phyloP scores from a whole-genome alignment of 37 sponge, comb jelly and placozoan genomes.

The Tethya wilhelma region DNA sequence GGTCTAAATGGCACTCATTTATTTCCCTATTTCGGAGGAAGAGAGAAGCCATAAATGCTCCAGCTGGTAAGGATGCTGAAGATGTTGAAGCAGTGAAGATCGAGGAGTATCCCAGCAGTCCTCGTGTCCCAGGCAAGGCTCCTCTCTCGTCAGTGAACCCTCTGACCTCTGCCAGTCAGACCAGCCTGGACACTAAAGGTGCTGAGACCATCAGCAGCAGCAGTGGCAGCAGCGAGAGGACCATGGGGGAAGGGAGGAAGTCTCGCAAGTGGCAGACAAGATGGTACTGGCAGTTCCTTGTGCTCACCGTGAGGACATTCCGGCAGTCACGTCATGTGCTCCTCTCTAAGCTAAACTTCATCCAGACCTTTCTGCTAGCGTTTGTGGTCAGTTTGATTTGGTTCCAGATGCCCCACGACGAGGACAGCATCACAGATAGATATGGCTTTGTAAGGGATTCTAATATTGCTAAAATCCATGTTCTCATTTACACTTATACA shows the following conservation, averaged over 20 bases:
- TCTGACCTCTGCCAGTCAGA: neutral
- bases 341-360: slow-evolving; percentile 26
- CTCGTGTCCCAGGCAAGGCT: neutral
- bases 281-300: slow-evolving; percentile 71
- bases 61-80: neutral
- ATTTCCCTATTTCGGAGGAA: neutral
- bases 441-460: slow-evolving; percentile 23
- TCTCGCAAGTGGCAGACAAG: slow-evolving; percentile 58
- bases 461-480: neutral
- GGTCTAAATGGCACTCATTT: neutral
- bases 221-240: neutral
- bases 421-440: slow-evolving; percentile 52
- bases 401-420: slow-evolving; percentile 71
- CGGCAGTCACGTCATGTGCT: slow-evolving; percentile 33
- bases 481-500: neutral
- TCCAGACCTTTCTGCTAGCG: slow-evolving; percentile 35
- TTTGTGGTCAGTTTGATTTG: slow-evolving; percentile 51
- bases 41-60: neutral
- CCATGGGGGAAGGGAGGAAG: neutral
- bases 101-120: slow-evolving; percentile 14
- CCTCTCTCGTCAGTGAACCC: neutral
- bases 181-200: neutral
- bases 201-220: neutral
- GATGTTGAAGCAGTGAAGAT: neutral
- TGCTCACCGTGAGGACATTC: slow-evolving; percentile 62